A percentile compares a stretch with the other conserved stretches of the same genome.
Conservation (phyloP, 1,140 invertebrate species). For the Hyphantria cunea region DNA sequence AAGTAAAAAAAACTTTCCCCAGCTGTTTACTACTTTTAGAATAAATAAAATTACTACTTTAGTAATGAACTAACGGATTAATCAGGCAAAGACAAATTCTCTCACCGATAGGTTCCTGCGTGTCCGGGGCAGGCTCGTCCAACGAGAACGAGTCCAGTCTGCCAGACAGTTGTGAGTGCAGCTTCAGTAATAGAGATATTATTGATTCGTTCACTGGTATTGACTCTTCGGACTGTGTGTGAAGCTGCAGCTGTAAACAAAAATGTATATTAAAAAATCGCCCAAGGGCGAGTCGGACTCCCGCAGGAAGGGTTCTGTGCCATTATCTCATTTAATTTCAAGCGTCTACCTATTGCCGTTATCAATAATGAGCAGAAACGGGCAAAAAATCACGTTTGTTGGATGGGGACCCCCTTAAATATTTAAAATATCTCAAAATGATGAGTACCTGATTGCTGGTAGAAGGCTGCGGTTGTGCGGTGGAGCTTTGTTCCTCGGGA, state of each 20-base stretch:
- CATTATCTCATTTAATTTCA: not conserved
- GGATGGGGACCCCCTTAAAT: no score
- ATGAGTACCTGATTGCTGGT: conserved; percentile 56
- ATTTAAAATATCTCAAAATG: no score
- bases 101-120: conserved; percentile 62
- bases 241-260: conserved; percentile 52
- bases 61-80: no score
- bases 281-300: no score
- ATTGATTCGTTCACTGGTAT: conserved; percentile 94
- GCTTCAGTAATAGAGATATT: conserved; percentile 93
- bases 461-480: conserved; percentile 33
- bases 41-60: no score
- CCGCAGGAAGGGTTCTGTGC: not conserved
- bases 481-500: conserved; percentile 47
- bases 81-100: not conserved
- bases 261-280: no score
- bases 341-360: no score
- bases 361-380: no score
- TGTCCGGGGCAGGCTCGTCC: conserved; percentile 61
- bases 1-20: no score
- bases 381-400: no score
- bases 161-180: conserved; percentile 95
- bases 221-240: conserved; percentile 74
- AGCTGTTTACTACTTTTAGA: no score
- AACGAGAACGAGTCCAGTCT: conserved; percentile 88